A percentile compares a stretch with the other conserved stretches of the same genome.
Conservation (phyloP, 2,888 invertebrate genomes). For the Anticlea derivata region DNA sequence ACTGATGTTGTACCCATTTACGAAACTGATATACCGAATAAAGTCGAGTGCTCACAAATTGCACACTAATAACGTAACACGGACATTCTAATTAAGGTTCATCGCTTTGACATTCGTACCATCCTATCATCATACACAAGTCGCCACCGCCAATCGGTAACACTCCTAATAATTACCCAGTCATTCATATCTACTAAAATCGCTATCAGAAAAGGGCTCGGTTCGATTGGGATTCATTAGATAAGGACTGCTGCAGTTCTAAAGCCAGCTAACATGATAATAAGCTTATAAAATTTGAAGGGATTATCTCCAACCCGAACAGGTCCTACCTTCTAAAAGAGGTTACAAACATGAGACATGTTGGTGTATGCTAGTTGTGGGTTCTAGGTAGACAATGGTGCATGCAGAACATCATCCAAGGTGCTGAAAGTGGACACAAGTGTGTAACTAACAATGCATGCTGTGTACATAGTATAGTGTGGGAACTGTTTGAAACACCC, state of each 20-base stretch:
- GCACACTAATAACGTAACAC: conserved; percentile 82
- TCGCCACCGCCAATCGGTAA: conserved; percentile 62
- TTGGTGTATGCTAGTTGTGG: conserved; percentile 82
- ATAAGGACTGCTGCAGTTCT: conserved; percentile 73
- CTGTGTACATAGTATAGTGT: conserved; percentile 82
- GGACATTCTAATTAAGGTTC: conserved; percentile 82
- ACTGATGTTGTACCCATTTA: conserved; percentile 54
- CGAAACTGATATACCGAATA: conserved; percentile 43
- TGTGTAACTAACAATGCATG: conserved; percentile 84
- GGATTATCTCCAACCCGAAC: conserved; percentile 57
- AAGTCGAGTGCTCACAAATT: conserved; percentile 67
- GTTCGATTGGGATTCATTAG: conserved; percentile 67
- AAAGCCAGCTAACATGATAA: conserved; percentile 74
- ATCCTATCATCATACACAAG: conserved; percentile 69
- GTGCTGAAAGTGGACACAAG: conserved; percentile 77
- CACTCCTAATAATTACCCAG: conserved; percentile 73
- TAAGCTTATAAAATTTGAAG: conserved; percentile 63
- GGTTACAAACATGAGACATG: conserved; percentile 65
- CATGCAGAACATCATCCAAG: conserved; percentile 74
- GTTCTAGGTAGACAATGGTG: conserved; percentile 83
- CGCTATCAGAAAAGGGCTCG: conserved; percentile 80
- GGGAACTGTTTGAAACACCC: conserved; percentile 60
- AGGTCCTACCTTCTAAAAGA: conserved; percentile 40
- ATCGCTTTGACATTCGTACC: conserved; percentile 83
- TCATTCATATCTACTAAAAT: conserved; percentile 72